Evolutionary conservation across 2,888 invertebrate species (phyloP), one percentile per base, ranked within the genome.

Genomic region (Macroteleia sp.): DNA sequence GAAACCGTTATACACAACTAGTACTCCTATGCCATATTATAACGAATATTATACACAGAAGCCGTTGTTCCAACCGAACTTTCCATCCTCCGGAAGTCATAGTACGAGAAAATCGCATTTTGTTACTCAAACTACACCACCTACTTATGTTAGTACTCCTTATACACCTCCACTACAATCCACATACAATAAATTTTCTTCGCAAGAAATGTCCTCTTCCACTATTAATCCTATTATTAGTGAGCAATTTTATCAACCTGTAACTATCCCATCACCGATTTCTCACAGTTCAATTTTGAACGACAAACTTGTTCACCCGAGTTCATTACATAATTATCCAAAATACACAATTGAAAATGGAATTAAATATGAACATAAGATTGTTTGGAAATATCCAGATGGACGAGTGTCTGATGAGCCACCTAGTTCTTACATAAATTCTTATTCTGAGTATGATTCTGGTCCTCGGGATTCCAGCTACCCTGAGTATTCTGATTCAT

Each of bases 331-430:
- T 4, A 80, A 82, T 57, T 80, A 85, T 12, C 88, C 91, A 0
- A 85, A 83, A 28, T 91, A 87, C 66, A 88, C 89, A 0, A 14
- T 87, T 2, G 91, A 91, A 44, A 88, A 90, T 46, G 91, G 91
- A 0, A 74, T 91, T 0, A 85, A 82, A 12, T 91, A 91, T 69
- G 90, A 91, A 62, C 89, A 91, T 46, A 91, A 90, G 50, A 87
- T 91, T 2, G 85, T 90, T n/a, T 91, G 91, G 91, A 91, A 90
- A 36, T 91, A 91, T 80, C 89, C 90, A 0, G 89, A 91, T 73
- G 91, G 91, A 0, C 85, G 87, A 39, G 82, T 90, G 2, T 88
- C 88, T 0, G 86, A 90, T 3, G 80, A 80, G 0, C 87, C 90
- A 1, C 89, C 91, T 0, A 61, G 76, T 2, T 86, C 90, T 1